Conservation (phyloP, 1,140 invertebrate species). For the Leucophenga varia region DNA sequence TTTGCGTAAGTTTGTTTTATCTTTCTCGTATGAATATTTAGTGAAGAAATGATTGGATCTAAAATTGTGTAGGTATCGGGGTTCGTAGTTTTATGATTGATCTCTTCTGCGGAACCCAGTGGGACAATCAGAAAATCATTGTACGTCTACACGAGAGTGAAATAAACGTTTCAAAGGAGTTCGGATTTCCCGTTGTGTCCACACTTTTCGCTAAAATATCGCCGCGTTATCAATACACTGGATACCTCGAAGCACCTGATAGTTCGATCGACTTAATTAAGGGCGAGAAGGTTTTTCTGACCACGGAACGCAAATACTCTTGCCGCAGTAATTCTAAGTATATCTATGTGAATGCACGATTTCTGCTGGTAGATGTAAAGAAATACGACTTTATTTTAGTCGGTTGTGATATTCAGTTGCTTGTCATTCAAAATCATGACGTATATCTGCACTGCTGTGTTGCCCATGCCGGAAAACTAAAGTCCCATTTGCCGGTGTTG, state of each 20-base stretch:
- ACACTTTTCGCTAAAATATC: constrained; percentile 38
- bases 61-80: constrained; percentile 19
- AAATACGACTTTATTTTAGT: constrained; percentile 37
- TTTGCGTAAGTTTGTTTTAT: constrained; percentile 28
- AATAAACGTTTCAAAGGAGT: constrained; percentile 33
- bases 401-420: constrained; percentile 36
- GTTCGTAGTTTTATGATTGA: constrained; percentile 40
- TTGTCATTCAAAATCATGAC: constrained; percentile 14
- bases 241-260: constrained; percentile 8
- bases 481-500: constrained; percentile 36
- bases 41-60: neutral
- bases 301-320: constrained; percentile 32
- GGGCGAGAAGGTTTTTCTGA: constrained; percentile 19
- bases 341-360: constrained; percentile 43
- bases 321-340: neutral
- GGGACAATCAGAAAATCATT: constrained; percentile 35
- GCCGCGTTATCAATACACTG: constrained; percentile 42
- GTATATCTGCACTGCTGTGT: constrained; percentile 31
- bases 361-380: constrained; percentile 27
- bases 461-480: constrained; percentile 20
- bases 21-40: neutral
- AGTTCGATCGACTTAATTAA: neutral
- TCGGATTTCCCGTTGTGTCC: constrained; percentile 37
- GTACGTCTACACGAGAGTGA: constrained; percentile 38
- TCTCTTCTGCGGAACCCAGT: constrained; percentile 27